phyloP scores from a whole-genome alignment of 2,888 invertebrate species.

The Megamerina dolium region DNA sequence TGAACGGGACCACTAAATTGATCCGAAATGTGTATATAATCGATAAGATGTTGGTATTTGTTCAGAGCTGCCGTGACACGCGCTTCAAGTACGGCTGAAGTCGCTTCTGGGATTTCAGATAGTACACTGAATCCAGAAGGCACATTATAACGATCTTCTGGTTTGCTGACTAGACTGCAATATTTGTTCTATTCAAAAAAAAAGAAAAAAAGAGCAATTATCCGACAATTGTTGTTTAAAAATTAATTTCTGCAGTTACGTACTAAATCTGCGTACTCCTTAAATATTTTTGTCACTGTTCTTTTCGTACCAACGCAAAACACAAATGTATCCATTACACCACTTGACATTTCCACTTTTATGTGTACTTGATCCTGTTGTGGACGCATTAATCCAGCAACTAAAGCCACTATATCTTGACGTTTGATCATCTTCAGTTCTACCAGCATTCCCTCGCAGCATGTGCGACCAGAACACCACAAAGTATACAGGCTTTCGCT shows the following conservation, averaged over 20 bases:
- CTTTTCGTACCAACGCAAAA: constrained; percentile 88
- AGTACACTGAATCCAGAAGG: constrained; percentile 69
- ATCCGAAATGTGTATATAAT: constrained; percentile 96
- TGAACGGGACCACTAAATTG: constrained; percentile 88
- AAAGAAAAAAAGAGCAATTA: background rate
- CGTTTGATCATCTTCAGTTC: constrained; percentile 92
- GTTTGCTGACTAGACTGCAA: constrained; percentile 71
- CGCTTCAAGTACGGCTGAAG: constrained; percentile 76
- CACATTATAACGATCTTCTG: constrained; percentile 74
- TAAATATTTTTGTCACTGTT: constrained; percentile 72
- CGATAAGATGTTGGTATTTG: constrained; percentile 78
- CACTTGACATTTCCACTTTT: constrained; percentile 78
- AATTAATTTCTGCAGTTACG: no score
- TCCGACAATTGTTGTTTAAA: no score
- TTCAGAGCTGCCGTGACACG: constrained; percentile 68
- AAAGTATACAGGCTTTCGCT: constrained; percentile 91
- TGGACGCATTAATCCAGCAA: constrained; percentile 78
- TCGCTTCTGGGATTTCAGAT: constrained; percentile 87
- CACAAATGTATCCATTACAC: constrained; percentile 91
- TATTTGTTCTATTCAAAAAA: constrained; percentile 59
- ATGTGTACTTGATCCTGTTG: constrained; percentile 81
- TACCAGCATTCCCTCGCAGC: constrained; percentile 95
- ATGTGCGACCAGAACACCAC: constrained; percentile 93
- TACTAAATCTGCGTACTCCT: constrained; percentile 91
- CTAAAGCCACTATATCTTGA: constrained; percentile 86